Evolutionary conservation across 2,888 invertebrate species (phyloP), one percentile per base, ranked within the genome.

Genomic region (Epsilonema sp.): DNA sequence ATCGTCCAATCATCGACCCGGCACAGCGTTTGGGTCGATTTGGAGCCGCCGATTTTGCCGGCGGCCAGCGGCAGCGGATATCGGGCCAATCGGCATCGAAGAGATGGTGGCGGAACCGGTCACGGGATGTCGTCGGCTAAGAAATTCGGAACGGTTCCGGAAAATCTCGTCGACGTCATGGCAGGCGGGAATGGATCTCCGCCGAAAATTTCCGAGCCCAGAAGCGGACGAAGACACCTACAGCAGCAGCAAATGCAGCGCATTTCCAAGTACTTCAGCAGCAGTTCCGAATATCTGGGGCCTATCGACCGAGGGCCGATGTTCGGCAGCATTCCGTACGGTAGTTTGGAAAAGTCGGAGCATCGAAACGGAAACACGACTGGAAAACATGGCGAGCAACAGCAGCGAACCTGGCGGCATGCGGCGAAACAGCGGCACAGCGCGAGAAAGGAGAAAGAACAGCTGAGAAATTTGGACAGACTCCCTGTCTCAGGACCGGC

Each of bases 281-380:
- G 46, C 46, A 48, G 48, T 23, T 55, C 55, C 8, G 58, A 58
- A 38, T 56, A 56, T 39, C 21, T 39, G 22, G 39, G 39, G n/a
- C 39, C 39, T 5, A 8, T 39, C 20, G 39, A 39, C 20, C 39
- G 31, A 31, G 16, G 11, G 31, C 31, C 31, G n/a, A n/a, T n/a
- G n/a, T n/a, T n/a, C n/a, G n/a, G n/a, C n/a, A n/a, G n/a, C n/a
- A n/a, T n/a, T n/a, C n/a, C n/a, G n/a, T n/a, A n/a, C n/a, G n/a
- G n/a, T n/a, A n/a, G n/a, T n/a, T n/a, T n/a, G n/a, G n/a, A n/a
- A n/a, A n/a, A n/a, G n/a, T n/a, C n/a, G n/a, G n/a, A n/a, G n/a
- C n/a, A n/a, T n/a, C n/a, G n/a, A n/a, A n/a, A n/a, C n/a, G n/a
- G n/a, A n/a, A n/a, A n/a, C n/a, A n/a, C n/a, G n/a, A n/a, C n/a